Evolutionary conservation across 2,113 vertebrate genomes (phyloP).

Genomic region (Pterocles orientalis): DNA sequence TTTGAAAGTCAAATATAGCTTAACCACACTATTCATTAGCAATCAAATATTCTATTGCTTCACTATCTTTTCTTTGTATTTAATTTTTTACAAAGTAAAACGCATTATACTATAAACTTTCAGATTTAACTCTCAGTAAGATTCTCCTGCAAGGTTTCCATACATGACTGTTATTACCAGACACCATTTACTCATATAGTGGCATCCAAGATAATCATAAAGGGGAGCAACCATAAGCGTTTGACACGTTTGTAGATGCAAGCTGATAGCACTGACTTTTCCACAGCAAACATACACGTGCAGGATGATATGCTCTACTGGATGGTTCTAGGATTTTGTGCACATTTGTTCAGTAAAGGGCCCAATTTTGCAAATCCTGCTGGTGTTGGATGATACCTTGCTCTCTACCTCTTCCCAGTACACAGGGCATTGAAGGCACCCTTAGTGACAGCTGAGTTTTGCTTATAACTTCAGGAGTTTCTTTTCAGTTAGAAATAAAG

Average conservation of each 20-base stretch:
- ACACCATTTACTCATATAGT: not conserved
- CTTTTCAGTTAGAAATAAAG: not conserved
- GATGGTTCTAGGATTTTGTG: not conserved
- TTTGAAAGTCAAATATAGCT: conserved; percentile 7
- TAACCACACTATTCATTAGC: not conserved
- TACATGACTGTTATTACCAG: not conserved
- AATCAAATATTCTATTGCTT: not conserved
- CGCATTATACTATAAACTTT: not conserved
- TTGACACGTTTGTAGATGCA: not conserved
- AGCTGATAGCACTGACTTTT: not conserved
- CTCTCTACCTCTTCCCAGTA: not conserved
- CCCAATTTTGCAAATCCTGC: not conserved
- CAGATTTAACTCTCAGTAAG: not conserved
- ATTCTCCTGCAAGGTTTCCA: not conserved
- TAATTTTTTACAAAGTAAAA: not conserved
- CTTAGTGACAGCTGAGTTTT: not conserved
- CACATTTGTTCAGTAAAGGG: not conserved
- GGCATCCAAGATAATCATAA: not conserved
- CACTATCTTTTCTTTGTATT: not conserved
- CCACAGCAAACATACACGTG: rapidly evolving
- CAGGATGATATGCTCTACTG: rapidly evolving
- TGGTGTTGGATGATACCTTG: not conserved
- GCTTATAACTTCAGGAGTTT: not conserved
- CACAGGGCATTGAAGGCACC: not conserved
- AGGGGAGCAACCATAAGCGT: not conserved